Conservation (phyloP, 1,140 invertebrate genomes). For the Penaeus vannamei region DNA sequence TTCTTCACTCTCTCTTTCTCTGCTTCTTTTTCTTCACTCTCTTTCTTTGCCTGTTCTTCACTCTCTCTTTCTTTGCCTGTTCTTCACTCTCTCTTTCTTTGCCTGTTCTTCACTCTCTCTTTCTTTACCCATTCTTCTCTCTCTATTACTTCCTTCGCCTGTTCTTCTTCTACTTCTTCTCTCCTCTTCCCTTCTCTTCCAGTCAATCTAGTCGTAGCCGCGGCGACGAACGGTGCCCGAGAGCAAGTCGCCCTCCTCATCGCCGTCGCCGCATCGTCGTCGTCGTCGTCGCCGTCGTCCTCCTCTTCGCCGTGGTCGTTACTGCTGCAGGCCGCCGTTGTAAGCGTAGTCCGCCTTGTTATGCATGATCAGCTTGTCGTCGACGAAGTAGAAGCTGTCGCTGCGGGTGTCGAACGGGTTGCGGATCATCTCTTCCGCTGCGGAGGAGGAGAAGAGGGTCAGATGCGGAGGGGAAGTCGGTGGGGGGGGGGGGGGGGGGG, state of each 20-base stretch:
- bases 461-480: background rate
- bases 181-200: no score
- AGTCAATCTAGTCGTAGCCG: no score
- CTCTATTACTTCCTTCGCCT: no score
- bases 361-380: conserved; percentile 97
- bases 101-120: no score
- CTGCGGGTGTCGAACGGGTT: conserved; percentile 97
- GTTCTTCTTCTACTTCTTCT: no score
- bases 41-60: no score
- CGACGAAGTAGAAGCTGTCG: conserved; percentile 99
- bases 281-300: background rate
- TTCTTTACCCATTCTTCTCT: no score
- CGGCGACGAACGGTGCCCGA: background rate
- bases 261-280: background rate
- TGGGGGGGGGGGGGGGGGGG: background rate
- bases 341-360: conserved; percentile 99
- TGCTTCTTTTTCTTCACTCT: no score
- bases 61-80: no score
- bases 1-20: no score
- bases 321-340: conserved; percentile 76
- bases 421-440: conserved; percentile 97
- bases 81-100: no score
- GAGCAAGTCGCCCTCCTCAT: background rate
- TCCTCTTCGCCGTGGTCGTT: background rate
- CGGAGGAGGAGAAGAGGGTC: background rate